Evolutionary conservation across 53 echinoderm and acorn worm species (phyloP), one percentile per base, ranked within the genome.

Genomic region (Holothuria leucospilota): DNA sequence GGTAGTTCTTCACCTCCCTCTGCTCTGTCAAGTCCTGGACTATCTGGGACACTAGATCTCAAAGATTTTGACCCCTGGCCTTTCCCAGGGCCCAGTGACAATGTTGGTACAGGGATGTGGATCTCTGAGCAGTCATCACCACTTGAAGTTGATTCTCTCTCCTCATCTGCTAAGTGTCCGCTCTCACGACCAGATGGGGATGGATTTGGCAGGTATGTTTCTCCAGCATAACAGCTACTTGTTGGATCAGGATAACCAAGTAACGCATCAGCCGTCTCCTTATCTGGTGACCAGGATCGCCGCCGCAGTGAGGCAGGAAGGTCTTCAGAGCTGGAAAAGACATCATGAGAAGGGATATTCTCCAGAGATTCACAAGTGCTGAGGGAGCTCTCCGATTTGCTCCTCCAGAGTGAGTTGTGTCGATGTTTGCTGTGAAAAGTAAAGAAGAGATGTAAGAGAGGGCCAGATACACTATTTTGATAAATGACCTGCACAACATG

Each of bases 301-400:
- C 93, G 82, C 56, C 96, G 85, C 42, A 85, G 80, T 21, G 88
- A 68, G 52, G 39, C 74, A 39, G 56, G 78, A 23, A 78, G 58
- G 39, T 63, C 69, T 60, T 92, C 92, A 2, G 68, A 71, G 75
- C 86, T 82, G 62, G 67, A 68, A 41, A 71, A 62, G 20, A 77
- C 82, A 21, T 86, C 88, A 80, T 87, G 87, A 75, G 84, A 86
- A 56, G 8, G 56, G 42, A 88, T 79, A 69, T 87, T 89, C 38
- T 93, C 93, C 26, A 88, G 71, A 1, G 93, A 90, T 39, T 85
- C 93, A 58, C 91, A 87, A 16, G 95, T 91, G 77, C 93, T 93
- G 64, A 96, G 91, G 77, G 91, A 91, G 65, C 96, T 93, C 82
- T 99, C 99, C 0, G 99, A 99, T 63, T 99, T 96, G 62, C 95